Conservation (phyloP, 2,888 invertebrate species). For the Capitulum mitella region DNA sequence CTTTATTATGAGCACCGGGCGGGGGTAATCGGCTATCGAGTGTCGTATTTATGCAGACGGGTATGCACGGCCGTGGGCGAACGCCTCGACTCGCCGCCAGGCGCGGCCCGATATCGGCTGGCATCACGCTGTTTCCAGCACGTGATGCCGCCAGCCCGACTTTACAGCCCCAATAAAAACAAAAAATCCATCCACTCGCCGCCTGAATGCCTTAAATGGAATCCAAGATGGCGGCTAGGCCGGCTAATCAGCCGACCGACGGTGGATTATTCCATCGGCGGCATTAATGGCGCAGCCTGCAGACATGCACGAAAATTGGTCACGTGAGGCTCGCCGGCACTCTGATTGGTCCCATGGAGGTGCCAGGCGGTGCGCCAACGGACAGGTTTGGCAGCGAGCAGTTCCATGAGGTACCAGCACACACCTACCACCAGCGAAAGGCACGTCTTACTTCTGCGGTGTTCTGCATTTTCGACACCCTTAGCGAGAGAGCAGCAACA, state of each 20-base stretch:
- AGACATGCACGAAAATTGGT: background rate
- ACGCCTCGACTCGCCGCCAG: background rate
- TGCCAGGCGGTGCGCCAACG: too few species aligned
- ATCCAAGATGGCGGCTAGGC: conserved; percentile 7
- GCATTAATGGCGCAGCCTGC: background rate
- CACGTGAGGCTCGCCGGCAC: background rate
- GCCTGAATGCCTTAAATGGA: conserved; percentile 10
- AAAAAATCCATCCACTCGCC: conserved; percentile 14
- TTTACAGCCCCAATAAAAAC: conserved; percentile 20
- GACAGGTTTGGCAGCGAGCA: too few species aligned
- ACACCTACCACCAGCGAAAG: too few species aligned
- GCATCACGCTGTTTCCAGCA: background rate
- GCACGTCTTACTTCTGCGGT: too few species aligned
- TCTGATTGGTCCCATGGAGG: background rate
- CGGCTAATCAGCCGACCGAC: conserved; percentile 2
- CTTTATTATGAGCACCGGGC: background rate
- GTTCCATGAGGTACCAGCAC: too few species aligned
- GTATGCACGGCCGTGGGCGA: background rate
- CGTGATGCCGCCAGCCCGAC: background rate
- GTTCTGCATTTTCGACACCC: too few species aligned
- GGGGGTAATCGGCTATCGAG: background rate
- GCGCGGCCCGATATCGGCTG: background rate
- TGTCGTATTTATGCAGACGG: background rate
- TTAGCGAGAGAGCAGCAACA: too few species aligned
- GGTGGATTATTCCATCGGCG: background rate